Conservation (phyloP, 2,113 vertebrate species). For the Azemiops feae region DNA sequence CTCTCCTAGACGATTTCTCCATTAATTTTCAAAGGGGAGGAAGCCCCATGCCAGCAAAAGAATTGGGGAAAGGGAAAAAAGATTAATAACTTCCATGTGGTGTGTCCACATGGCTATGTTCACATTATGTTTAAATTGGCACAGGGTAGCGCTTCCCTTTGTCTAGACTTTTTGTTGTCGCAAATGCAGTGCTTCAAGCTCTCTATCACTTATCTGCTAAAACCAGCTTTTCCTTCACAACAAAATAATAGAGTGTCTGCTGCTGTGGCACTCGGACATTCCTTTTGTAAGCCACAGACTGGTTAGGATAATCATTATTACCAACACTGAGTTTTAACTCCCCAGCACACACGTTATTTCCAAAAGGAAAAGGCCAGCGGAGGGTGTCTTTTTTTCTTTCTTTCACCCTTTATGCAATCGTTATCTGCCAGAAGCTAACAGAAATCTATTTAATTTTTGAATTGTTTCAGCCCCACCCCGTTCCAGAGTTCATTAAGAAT, state of each 20-base stretch:
- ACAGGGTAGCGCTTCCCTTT: slow-evolving; percentile 28
- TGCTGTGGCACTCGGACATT: slow-evolving; percentile 41
- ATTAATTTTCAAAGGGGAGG: background rate
- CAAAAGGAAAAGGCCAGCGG: slow-evolving; percentile 13
- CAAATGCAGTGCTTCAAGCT: slow-evolving; percentile 48
- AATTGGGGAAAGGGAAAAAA: background rate
- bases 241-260: slow-evolving; percentile 39
- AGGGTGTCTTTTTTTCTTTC: slow-evolving; percentile 2
- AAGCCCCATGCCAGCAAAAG: background rate
- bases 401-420: slow-evolving; percentile 31
- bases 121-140: slow-evolving; percentile 13
- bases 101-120: background rate
- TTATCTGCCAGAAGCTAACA: slow-evolving; percentile 18
- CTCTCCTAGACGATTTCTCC: background rate
- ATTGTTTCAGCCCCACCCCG: background rate
- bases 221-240: slow-evolving; percentile 35
- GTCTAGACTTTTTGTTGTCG: slow-evolving; percentile 40
- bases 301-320: slow-evolving; percentile 46
- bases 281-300: slow-evolving; percentile 48
- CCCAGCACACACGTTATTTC: slow-evolving; percentile 35
- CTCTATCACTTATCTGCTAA: slow-evolving; percentile 56
- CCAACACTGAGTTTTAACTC: slow-evolving; percentile 27
- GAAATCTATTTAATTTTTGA: slow-evolving; percentile 40
- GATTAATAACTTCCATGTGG: background rate
- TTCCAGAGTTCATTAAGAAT: slow-evolving; percentile 10